Conservation (phyloP, 1,140 invertebrate genomes). For the Panagrolaimus sp. region DNA sequence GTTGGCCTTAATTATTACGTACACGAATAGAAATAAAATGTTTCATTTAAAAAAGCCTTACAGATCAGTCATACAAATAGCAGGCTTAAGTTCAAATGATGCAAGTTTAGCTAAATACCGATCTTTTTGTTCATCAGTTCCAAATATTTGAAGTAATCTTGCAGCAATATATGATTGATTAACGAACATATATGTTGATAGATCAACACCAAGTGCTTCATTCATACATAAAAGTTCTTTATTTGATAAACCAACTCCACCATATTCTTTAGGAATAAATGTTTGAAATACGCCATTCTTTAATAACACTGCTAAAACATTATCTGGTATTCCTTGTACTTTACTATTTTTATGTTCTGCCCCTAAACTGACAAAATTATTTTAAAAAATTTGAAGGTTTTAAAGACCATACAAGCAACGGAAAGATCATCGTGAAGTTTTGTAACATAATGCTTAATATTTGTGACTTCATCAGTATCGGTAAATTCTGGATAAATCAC, state of each 20-base stretch:
- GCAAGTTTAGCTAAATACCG: conserved; percentile 77
- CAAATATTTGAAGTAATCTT: conserved; percentile 79
- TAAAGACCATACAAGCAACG: conserved; percentile 18
- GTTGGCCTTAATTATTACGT: not conserved
- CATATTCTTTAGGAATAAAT: conserved; percentile 45
- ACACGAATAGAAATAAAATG: not conserved
- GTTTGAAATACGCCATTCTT: conserved; percentile 35
- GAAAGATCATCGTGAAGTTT: conserved; percentile 34
- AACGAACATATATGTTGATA: conserved; percentile 39
- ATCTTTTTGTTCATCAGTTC: conserved; percentile 78
- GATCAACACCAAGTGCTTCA: conserved; percentile 42
- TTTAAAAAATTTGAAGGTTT: too few relatives aligned
- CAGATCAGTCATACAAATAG: conserved; percentile 37
- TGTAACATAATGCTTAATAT: conserved; percentile 40
- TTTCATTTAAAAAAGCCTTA: conserved; percentile 5
- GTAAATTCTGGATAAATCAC: conserved; percentile 54
- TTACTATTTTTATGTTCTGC: conserved; percentile 17
- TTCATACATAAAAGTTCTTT: conserved; percentile 44
- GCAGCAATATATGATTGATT: conserved; percentile 67
- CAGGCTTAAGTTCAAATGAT: conserved; percentile 26
- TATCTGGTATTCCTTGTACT: not conserved
- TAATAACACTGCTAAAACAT: conserved; percentile 20
- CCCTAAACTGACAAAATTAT: conserved; percentile 5
- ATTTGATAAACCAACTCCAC: conserved; percentile 41
- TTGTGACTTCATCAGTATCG: conserved; percentile 43